A percentile compares a stretch with the other conserved stretches of the same genome.
Conservation (phyloP, 2,113 vertebrate genomes). For the Albula goreensis region DNA sequence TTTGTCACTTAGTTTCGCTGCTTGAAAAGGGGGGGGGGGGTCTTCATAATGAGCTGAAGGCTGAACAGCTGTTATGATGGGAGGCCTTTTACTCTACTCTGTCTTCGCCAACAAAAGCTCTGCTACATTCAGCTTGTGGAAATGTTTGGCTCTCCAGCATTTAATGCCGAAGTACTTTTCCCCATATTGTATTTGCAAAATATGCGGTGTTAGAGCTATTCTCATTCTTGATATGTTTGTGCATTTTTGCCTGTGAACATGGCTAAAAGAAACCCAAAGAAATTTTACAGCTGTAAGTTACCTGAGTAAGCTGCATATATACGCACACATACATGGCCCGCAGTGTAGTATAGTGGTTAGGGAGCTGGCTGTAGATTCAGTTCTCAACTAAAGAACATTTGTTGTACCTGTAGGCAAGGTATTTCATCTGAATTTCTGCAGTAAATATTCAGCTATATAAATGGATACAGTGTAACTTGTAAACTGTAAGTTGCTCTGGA, state of each 20-base stretch:
- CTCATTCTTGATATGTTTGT: not conserved
- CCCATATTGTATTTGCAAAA: not conserved
- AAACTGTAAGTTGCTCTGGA: too few species aligned
- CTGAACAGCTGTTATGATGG: not conserved
- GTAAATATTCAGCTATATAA: too few species aligned
- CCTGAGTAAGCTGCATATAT: too few species aligned
- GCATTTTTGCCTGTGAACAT: not conserved
- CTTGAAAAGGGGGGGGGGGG: not conserved
- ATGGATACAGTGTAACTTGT: too few species aligned
- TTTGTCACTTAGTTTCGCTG: not conserved
- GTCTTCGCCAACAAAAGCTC: not conserved
- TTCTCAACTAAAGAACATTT: too few species aligned
- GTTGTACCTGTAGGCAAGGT: too few species aligned
- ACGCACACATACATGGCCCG: too few species aligned
- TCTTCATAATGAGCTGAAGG: not conserved
- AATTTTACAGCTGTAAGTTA: too few species aligned
- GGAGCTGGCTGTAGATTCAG: too few species aligned
- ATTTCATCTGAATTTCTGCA: too few species aligned
- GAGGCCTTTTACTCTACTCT: not conserved
- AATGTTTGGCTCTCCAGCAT: not conserved
- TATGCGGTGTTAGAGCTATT: too few species aligned
- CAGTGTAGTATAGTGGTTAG: too few species aligned
- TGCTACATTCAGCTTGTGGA: not conserved
- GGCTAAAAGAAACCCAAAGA: not conserved
- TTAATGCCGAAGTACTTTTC: not conserved